A percentile compares a stretch with the other conserved stretches of the same genome.
Conservation (phyloP, 1,140 invertebrate genomes). For the Ganaspis sp. region DNA sequence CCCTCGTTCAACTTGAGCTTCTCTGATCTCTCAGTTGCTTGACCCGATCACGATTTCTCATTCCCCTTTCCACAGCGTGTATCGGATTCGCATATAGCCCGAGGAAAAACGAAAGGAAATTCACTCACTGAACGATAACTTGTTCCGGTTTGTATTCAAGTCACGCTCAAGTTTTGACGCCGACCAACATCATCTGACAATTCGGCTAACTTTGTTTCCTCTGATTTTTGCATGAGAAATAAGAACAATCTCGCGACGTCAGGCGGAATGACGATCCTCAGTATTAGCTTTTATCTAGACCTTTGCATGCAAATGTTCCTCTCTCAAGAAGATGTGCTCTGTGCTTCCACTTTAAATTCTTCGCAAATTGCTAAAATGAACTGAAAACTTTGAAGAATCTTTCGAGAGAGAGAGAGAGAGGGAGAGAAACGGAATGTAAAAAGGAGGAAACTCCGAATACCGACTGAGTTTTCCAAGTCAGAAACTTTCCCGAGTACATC, state of each 20-base stretch:
- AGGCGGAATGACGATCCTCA: slow-evolving; percentile 20
- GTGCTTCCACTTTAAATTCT: slow-evolving; percentile 25
- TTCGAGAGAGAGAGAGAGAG: neutral
- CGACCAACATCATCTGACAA: slow-evolving; percentile 8
- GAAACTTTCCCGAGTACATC: slow-evolving; percentile 15
- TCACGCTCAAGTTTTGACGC: slow-evolving; percentile 22
- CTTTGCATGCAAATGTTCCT: slow-evolving; percentile 9
- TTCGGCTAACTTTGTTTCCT: slow-evolving; percentile 13
- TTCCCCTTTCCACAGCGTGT: slow-evolving; percentile 15
- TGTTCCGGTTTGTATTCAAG: slow-evolving; percentile 3
- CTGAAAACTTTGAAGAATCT: slow-evolving; percentile 30
- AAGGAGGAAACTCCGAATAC: neutral
- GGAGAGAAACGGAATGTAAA: slow-evolving; percentile 3
- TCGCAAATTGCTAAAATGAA: slow-evolving; percentile 27
- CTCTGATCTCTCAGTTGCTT: slow-evolving; percentile 33
- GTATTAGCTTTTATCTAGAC: slow-evolving; percentile 27
- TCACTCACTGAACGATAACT: slow-evolving; percentile 17
- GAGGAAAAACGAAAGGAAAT: slow-evolving; percentile 9
- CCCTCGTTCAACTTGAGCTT: neutral
- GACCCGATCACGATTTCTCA: slow-evolving; percentile 27
- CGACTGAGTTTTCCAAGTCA: slow-evolving; percentile 16
- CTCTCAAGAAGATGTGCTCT: slow-evolving; percentile 12
- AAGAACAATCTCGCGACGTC: slow-evolving; percentile 26
- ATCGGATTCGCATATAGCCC: neutral
- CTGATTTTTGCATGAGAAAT: slow-evolving; percentile 19